Evolutionary conservation across 2,113 vertebrate species (phyloP).

Genomic region (Rutilus rutilus): DNA sequence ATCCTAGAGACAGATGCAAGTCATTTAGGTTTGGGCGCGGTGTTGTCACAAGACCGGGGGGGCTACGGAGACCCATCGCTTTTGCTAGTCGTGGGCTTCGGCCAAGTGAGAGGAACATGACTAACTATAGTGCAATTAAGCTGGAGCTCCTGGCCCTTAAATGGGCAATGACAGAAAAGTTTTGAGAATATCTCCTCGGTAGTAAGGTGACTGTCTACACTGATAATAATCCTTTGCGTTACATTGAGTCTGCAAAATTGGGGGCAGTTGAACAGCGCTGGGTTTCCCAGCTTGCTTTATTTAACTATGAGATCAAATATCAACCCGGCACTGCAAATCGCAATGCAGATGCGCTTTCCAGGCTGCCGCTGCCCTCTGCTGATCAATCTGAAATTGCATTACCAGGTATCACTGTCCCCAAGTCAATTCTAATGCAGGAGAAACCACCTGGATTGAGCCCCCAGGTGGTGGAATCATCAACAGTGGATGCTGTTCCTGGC

Average conservation of each 20-base stretch:
- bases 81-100: not conserved
- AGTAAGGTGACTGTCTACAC: not conserved
- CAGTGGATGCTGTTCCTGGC: too few relatives aligned
- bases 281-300: not conserved
- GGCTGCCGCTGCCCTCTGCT: too few relatives aligned
- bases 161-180: not conserved
- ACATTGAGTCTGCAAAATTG: not conserved
- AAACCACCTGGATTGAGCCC: too few relatives aligned
- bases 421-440: too few relatives aligned
- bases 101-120: not conserved
- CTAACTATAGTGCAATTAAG: not conserved
- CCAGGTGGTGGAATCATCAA: too few relatives aligned
- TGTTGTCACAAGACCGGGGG: not conserved
- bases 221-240: not conserved
- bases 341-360: not conserved
- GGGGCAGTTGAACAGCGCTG: not conserved
- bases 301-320: conserved; percentile 8
- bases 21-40: not conserved
- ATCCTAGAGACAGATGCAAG: not conserved
- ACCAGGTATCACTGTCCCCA: too few relatives aligned
- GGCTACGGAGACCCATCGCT: not conserved
- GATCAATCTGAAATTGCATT: too few relatives aligned
- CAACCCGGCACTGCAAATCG: not conserved
- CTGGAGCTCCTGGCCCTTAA: not conserved
- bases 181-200: not conserved